Evolutionary conservation across 2,888 invertebrate species (phyloP).

Genomic region (Drosophila gaucha): DNA sequence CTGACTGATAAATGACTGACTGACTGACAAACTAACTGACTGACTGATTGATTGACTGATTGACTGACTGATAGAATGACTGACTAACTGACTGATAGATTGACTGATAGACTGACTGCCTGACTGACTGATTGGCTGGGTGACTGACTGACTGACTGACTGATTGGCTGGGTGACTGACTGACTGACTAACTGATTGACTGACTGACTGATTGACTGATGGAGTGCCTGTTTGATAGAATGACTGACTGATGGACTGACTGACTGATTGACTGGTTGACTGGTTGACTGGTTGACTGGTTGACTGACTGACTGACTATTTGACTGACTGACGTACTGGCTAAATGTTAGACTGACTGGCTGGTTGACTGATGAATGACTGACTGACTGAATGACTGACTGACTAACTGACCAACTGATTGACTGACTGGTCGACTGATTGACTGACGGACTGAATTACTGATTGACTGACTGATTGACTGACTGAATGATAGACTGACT

Average conservation of each 20-base stretch:
- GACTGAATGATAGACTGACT: background rate
- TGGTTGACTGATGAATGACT: background rate
- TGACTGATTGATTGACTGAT: background rate
- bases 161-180: too few relatives aligned
- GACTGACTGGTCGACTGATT: background rate
- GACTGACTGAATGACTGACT: background rate
- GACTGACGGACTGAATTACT: too few relatives aligned
- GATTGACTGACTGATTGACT: background rate
- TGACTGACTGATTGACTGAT: background rate
- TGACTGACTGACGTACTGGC: background rate
- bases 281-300: background rate
- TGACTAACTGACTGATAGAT: background rate
- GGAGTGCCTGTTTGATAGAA: too few relatives aligned
- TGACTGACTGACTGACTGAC: background rate
- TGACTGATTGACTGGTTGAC: background rate
- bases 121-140: background rate
- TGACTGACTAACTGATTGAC: background rate
- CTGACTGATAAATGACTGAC: too few relatives aligned
- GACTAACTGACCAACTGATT: background rate
- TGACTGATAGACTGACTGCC: background rate
- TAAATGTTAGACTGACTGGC: background rate
- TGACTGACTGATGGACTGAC: background rate
- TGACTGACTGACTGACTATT: background rate
- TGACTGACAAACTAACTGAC: too few relatives aligned
- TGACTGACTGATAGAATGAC: background rate